Evolutionary conservation across 2,888 invertebrate genomes (phyloP).

Genomic region (Meiosimyza decipiens): DNA sequence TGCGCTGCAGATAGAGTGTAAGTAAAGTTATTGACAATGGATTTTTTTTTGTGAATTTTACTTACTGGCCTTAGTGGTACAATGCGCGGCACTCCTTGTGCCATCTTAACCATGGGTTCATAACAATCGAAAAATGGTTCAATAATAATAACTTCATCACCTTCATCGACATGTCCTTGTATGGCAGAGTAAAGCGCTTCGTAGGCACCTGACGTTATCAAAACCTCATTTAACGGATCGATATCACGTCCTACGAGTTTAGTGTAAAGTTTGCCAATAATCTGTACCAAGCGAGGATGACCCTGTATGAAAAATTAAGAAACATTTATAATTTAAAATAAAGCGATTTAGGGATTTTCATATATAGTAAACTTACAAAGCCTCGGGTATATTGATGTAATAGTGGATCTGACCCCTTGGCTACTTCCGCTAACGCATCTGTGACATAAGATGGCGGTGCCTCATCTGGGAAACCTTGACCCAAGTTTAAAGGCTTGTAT

Average conservation of each 20-base stretch:
- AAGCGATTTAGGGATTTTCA: too few relatives aligned
- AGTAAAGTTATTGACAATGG: neutral
- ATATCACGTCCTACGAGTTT: slow-evolving; percentile 79
- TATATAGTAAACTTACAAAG: slow-evolving; percentile 76
- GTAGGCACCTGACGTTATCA: slow-evolving; percentile 94
- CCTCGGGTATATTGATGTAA: slow-evolving; percentile 94
- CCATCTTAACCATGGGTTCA: slow-evolving; percentile 90
- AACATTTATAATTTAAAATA: neutral
- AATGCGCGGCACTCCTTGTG: slow-evolving; percentile 87
- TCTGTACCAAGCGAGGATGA: slow-evolving; percentile 88
- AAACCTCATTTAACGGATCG: slow-evolving; percentile 86
- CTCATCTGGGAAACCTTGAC: slow-evolving; percentile 96
- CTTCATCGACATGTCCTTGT: slow-evolving; percentile 85
- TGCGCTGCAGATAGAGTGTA: slow-evolving; percentile 47
- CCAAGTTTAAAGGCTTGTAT: slow-evolving; percentile 90
- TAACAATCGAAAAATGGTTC: slow-evolving; percentile 99
- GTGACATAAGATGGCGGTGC: slow-evolving; percentile 85
- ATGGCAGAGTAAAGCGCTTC: slow-evolving; percentile 90
- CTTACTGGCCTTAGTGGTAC: slow-evolving; percentile 87
- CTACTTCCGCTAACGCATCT: slow-evolving; percentile 77
- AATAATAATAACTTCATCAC: slow-evolving; percentile 94
- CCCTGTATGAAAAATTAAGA: slow-evolving; percentile 72
- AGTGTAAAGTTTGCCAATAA: slow-evolving; percentile 86
- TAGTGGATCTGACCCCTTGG: slow-evolving; percentile 76
- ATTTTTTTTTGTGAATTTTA: neutral